Conservation (phyloP, 2,113 vertebrate genomes). For the Carassius auratus region DNA sequence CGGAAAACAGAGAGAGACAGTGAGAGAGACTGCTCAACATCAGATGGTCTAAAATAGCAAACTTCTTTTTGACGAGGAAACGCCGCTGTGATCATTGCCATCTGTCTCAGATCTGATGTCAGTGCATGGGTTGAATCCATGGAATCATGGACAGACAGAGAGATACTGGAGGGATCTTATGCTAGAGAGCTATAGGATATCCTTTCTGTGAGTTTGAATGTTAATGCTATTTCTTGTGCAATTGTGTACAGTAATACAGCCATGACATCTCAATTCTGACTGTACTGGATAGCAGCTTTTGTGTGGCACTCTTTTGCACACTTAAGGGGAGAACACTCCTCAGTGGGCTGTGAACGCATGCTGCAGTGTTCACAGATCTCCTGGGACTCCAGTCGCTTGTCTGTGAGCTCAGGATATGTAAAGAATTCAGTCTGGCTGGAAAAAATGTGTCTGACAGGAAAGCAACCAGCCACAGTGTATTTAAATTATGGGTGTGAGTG, state of each 20-base stretch:
- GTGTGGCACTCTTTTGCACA: not conserved
- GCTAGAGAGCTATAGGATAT: not conserved
- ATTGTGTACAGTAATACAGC: not conserved
- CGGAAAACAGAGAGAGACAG: slow-evolving; percentile 2
- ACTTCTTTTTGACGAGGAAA: slow-evolving; percentile 33
- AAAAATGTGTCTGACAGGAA: slow-evolving; percentile 36
- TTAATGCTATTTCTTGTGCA: not conserved
- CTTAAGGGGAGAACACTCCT: not conserved
- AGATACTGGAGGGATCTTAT: not conserved
- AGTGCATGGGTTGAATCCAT: not conserved
- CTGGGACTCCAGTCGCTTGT: slow-evolving; percentile 15
- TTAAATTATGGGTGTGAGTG: slow-evolving; percentile 2
- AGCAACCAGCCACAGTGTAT: slow-evolving; percentile 5
- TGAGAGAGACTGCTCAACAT: slow-evolving; percentile 8
- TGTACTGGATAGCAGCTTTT: not conserved
- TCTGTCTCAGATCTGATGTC: slow-evolving; percentile 35
- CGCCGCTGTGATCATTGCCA: slow-evolving; percentile 17
- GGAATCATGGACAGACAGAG: not conserved
- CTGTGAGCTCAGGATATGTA: slow-evolving; percentile 14
- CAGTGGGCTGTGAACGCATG: not conserved
- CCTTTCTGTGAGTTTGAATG: not conserved
- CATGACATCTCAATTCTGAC: not conserved
- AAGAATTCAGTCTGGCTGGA: slow-evolving; percentile 14
- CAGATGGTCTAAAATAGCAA: slow-evolving; percentile 34
- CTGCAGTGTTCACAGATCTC: not conserved